Conservation (phyloP, 2,113 vertebrate genomes). For the Crotalus helleri region DNA sequence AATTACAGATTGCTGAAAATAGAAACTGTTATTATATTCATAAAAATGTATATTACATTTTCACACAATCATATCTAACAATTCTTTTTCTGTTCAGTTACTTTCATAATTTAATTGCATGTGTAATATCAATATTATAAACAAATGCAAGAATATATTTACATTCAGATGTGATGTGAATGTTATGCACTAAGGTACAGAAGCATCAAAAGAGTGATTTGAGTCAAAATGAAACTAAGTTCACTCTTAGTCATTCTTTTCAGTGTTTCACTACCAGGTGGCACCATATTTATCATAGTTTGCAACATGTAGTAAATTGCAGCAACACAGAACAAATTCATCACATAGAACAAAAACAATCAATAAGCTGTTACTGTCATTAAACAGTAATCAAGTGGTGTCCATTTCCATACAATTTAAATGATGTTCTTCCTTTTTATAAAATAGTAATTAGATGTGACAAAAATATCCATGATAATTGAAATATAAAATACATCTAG, state of each 20-base stretch:
- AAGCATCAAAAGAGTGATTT: background rate
- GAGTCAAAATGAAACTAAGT: background rate
- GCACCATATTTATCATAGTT: background rate
- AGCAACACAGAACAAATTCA: slow-evolving; percentile 27
- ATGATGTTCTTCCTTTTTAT: slow-evolving; percentile 30
- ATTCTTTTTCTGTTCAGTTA: background rate
- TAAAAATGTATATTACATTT: background rate
- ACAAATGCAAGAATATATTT: background rate
- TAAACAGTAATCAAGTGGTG: slow-evolving; percentile 36
- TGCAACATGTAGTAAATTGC: slow-evolving; percentile 31
- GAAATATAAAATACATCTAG: slow-evolving; percentile 33
- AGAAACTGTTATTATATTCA: background rate
- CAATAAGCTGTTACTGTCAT: slow-evolving; percentile 30
- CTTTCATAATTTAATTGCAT: background rate
- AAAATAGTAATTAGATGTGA: slow-evolving; percentile 25
- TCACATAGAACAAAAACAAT: slow-evolving; percentile 7
- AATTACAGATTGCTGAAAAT: background rate
- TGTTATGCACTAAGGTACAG: background rate
- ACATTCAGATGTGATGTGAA: background rate
- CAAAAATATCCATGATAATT: slow-evolving; percentile 29
- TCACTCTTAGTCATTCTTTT: background rate
- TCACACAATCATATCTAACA: background rate
- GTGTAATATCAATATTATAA: background rate
- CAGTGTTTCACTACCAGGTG: background rate
- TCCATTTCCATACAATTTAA: slow-evolving; percentile 46